phyloP scores from a whole-genome alignment of 2,113 vertebrate genomes.

The Channa argus region DNA sequence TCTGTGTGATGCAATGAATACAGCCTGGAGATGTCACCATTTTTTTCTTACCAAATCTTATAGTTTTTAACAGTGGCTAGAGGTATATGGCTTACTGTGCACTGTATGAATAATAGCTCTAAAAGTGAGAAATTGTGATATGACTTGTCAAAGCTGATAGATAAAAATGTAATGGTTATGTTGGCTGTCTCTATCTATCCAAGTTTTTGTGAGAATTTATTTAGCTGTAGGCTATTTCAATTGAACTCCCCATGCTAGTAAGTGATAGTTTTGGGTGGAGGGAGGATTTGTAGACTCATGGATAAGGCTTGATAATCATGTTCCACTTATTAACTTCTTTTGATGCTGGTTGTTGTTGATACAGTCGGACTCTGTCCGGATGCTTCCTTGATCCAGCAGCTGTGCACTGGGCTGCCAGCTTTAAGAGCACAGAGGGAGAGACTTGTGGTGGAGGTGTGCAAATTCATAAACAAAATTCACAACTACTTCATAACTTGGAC shows the following conservation, averaged over 20 bases:
- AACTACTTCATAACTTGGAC: no score
- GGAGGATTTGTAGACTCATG: slow-evolving; percentile 57
- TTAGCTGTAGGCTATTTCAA: slow-evolving; percentile 1
- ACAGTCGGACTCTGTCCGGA: slow-evolving; percentile 53
- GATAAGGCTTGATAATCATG: slow-evolving; percentile 70
- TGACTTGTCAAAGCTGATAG: slow-evolving; percentile 11
- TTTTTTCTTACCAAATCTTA: no score
- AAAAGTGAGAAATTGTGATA: slow-evolving; percentile 14
- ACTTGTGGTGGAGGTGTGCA: no score
- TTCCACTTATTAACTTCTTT: slow-evolving; percentile 68
- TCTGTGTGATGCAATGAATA: no score
- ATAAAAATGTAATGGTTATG: background rate
- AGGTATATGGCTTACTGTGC: no score
- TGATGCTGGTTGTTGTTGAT: slow-evolving; percentile 78
- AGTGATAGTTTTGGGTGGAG: slow-evolving; percentile 55
- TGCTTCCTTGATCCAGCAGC: slow-evolving; percentile 69
- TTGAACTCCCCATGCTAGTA: slow-evolving; percentile 43
- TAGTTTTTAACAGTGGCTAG: no score
- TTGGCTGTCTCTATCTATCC: slow-evolving; percentile 6
- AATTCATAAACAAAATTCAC: no score
- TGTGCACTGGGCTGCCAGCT: slow-evolving; percentile 47
- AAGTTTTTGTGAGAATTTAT: slow-evolving; percentile 3
- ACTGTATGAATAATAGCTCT: background rate
- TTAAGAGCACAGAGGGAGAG: slow-evolving; percentile 13
- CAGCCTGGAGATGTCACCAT: no score